A percentile compares a stretch with the other conserved stretches of the same genome.
phyloP scores from a whole-genome alignment of 2,888 invertebrate genomes.

The Abrostola triplasia region DNA sequence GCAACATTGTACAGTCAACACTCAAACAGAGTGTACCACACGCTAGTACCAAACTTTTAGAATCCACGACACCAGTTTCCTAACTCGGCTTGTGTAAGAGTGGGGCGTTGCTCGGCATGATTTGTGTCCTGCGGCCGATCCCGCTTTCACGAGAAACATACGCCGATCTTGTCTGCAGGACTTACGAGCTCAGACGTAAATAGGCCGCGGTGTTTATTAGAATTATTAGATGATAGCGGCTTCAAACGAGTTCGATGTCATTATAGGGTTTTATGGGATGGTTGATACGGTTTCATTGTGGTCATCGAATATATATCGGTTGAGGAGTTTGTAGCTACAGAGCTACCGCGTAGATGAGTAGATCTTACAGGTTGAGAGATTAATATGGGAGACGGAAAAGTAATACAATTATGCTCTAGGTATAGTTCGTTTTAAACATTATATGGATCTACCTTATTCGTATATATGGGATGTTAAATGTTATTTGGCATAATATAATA shows the following conservation, averaged over 20 bases:
- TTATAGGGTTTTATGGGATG: slow-evolving; percentile 21
- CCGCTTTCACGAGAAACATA: slow-evolving; percentile 51
- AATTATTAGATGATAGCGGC: slow-evolving; percentile 40
- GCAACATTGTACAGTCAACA: too few relatives aligned
- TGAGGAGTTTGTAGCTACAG: too few relatives aligned
- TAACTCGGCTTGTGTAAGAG: slow-evolving; percentile 46
- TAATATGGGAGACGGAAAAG: too few relatives aligned
- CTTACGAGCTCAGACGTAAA: slow-evolving; percentile 42
- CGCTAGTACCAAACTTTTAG: slow-evolving; percentile 24
- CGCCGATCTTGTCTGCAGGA: slow-evolving; percentile 52
- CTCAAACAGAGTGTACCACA: not conserved
- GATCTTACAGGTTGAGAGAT: too few relatives aligned
- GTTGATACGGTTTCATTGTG: not conserved
- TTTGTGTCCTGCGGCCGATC: slow-evolving; percentile 57
- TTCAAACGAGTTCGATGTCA: slow-evolving; percentile 37
- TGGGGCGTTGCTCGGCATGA: slow-evolving; percentile 59
- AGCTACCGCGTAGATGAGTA: too few relatives aligned
- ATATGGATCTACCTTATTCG: too few relatives aligned
- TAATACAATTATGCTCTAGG: too few relatives aligned
- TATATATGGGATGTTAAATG: too few relatives aligned
- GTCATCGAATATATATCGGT: slow-evolving; percentile 18
- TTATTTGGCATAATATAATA: too few relatives aligned
- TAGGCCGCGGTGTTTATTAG: slow-evolving; percentile 43
- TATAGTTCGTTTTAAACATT: too few relatives aligned
- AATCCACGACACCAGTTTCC: slow-evolving; percentile 29